These are phyloP conservation scores for Scrobipalpa atriplicella DNA, from an alignment of 2,888 invertebrate genomes.

Conservation along the genomic window DNA sequence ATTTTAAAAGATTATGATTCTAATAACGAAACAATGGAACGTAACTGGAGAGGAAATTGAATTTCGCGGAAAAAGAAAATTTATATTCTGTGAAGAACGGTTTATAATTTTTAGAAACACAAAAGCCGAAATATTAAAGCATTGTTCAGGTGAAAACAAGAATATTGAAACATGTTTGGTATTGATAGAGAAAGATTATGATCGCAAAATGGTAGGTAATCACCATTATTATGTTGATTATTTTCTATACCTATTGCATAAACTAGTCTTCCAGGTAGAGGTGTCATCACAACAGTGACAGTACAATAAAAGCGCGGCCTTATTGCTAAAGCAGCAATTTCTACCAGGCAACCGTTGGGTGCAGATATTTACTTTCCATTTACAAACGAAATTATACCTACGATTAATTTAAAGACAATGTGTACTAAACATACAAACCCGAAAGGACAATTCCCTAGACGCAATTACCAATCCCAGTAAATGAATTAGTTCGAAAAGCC, in stretches of 20 bases:
- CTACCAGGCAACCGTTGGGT: too few relatives aligned
- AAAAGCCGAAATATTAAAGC: neutral
- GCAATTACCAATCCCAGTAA: constrained; percentile 1
- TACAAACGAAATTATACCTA: neutral
- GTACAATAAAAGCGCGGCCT: too few relatives aligned
- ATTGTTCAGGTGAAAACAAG: too few relatives aligned
- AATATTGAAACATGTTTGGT: too few relatives aligned
- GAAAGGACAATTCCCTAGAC: neutral
- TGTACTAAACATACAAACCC: neutral
- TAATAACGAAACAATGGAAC: constrained; percentile 13
- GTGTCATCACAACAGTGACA: too few relatives aligned
- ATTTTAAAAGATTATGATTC: neutral
- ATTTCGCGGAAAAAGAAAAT: neutral
- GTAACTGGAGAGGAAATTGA: constrained; percentile 9
- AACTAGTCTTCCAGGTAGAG: too few relatives aligned
- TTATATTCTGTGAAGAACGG: neutral
- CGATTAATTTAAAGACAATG: neutral
- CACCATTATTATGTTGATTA: neutral
- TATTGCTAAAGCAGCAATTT: too few relatives aligned
- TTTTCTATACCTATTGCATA: too few relatives aligned
- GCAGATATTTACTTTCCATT: too few relatives aligned
- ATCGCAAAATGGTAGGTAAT: too few relatives aligned
- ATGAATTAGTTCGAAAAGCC: neutral
- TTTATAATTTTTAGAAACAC: neutral
- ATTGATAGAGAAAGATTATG: neutral